Evolutionary conservation across 2,888 invertebrate genomes (phyloP), one percentile per base, ranked within the genome.

Genomic region (Palloptera scutellata): DNA sequence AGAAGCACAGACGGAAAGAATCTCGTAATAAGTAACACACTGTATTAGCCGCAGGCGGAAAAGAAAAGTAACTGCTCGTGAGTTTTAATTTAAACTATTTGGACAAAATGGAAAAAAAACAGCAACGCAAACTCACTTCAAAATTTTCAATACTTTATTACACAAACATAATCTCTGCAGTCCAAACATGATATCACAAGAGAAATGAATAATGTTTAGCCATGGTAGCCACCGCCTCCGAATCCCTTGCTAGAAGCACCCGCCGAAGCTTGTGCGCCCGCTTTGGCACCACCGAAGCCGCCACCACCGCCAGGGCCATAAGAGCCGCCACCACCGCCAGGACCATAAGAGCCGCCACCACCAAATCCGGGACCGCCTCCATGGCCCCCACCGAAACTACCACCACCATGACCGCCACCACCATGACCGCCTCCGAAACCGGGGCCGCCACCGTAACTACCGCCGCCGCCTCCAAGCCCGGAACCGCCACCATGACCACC

Each of bases 191-290:
- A 30, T 30, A 30, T 30, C 30, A 30, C 30, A 30, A 30, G 6
- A 30, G 3, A 6, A 30, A 30, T 4, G 30, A 4, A 30, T 4
- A 30, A 4, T 30, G 30, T 6, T 30, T 30, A 30, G 6, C 30
- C 30, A 30, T 30, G 30, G 30, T 4, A 30, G 30, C 30, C 30
- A 6, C 30, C 1, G 19, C 54, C 17, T 54, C 54, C 54, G 15
- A 15, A 8, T 5, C 59, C 59, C 1, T 19, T 51, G 48, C 52
- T 30, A n/a, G 12, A 10, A 17, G 20, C 54, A 5, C 40, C 61
- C 6, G 77, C 62, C 48, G 69, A 70, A 41, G 76, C 70, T 41
- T 67, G 58, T n/a, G 72, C 61, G 54, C 69, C 70, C 12, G 75
- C 64, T 15, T n/a, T 60, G 19, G 66, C 52, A 17, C 19, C 61